Conservation (phyloP, 2,113 vertebrate species). For the Raja brachyura region DNA sequence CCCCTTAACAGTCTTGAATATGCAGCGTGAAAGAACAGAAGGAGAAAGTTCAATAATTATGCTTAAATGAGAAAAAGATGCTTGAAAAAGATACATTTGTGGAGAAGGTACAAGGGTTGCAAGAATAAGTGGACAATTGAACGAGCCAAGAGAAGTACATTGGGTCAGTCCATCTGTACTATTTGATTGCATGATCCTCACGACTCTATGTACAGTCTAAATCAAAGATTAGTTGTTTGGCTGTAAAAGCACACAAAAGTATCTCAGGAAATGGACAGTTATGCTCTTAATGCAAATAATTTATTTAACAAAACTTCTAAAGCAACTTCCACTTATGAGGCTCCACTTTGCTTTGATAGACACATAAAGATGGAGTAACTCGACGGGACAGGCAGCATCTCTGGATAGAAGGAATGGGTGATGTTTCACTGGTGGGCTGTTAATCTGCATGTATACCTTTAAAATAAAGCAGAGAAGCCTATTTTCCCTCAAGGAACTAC, state of each 20-base stretch:
- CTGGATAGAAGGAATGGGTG: too few species aligned
- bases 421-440: background rate
- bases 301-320: background rate
- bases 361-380: too few species aligned
- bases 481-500: background rate
- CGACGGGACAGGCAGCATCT: too few species aligned
- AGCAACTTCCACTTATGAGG: background rate
- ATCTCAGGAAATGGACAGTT: too few species aligned
- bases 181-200: background rate
- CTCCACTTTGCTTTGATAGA: background rate
- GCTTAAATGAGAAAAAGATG: background rate
- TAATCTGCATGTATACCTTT: background rate
- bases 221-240: background rate
- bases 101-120: background rate
- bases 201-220: background rate
- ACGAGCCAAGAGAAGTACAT: background rate
- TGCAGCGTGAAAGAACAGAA: background rate
- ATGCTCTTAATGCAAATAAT: background rate
- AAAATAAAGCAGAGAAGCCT: background rate
- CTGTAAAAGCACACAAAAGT: background rate
- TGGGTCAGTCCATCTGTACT: background rate
- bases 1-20: too few species aligned
- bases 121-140: background rate
- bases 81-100: background rate
- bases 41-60: background rate